Conservation (phyloP, 2,888 invertebrate species). For the Eurytoma adleriae region DNA sequence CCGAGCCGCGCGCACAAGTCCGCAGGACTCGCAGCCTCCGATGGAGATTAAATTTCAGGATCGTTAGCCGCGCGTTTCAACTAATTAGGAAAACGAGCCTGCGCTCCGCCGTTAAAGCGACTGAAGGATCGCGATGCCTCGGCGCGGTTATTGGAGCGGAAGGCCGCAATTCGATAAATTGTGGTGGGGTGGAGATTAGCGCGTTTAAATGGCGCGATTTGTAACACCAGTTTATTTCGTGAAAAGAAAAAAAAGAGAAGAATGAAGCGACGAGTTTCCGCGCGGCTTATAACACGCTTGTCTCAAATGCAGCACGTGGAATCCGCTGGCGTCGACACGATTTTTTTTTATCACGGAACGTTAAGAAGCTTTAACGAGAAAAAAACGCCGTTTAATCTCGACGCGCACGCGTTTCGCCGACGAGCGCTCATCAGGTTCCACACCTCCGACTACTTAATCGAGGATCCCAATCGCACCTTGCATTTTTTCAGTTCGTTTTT, state of each 20-base stretch:
- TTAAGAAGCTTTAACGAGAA: conserved; percentile 3
- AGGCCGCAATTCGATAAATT: too few relatives aligned
- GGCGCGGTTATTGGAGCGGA: not conserved
- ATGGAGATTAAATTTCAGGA: not conserved
- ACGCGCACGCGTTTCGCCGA: not conserved
- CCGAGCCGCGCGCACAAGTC: not conserved
- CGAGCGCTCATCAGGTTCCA: not conserved
- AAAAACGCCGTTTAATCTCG: conserved; percentile 3
- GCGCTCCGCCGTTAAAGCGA: not conserved
- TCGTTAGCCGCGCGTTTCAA: not conserved
- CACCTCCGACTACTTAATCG: too few relatives aligned
- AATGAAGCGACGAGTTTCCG: not conserved
- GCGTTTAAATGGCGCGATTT: too few relatives aligned
- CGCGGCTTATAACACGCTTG: not conserved
- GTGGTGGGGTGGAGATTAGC: too few relatives aligned
- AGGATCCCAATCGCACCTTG: too few relatives aligned
- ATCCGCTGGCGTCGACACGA: conserved; percentile 24
- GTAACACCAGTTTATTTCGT: too few relatives aligned
- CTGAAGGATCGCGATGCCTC: not conserved
- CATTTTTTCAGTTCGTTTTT: too few relatives aligned
- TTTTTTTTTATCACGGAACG: conserved; percentile 8
- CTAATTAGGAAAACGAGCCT: not conserved
- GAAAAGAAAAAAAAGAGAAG: too few relatives aligned
- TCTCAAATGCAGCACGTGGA: conserved; percentile 27
- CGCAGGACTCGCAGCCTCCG: too few relatives aligned